Conservation (phyloP, 1,140 invertebrate species). For the Mamestra configurata region DNA sequence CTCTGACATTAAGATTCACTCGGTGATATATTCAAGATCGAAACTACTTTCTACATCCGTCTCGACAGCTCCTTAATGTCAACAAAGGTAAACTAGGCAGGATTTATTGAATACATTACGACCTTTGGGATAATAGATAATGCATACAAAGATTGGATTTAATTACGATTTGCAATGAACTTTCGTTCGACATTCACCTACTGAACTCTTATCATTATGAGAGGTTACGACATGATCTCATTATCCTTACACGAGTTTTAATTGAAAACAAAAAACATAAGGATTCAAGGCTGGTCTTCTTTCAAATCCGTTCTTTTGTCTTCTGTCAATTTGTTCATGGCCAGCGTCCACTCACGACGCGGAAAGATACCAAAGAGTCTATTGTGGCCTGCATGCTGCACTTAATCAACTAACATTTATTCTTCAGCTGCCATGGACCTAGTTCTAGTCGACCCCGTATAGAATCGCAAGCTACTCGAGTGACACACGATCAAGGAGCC, state of each 20-base stretch:
- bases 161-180: slow-evolving; percentile 29
- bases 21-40: slow-evolving; percentile 16
- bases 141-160: slow-evolving; percentile 7
- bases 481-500: slow-evolving; percentile 30
- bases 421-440: slow-evolving; percentile 26
- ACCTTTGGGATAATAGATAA: slow-evolving; percentile 31
- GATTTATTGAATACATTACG: not conserved
- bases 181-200: slow-evolving; percentile 49
- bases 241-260: slow-evolving; percentile 50
- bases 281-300: slow-evolving; percentile 58
- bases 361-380: slow-evolving; percentile 57
- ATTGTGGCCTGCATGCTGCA: not conserved
- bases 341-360: slow-evolving; percentile 61
- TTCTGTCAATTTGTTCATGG: slow-evolving; percentile 55
- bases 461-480: slow-evolving; percentile 35
- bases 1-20: slow-evolving; percentile 26
- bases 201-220: slow-evolving; percentile 30
- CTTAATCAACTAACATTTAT: slow-evolving; percentile 29
- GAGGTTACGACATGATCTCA: slow-evolving; percentile 17
- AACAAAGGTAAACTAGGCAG: slow-evolving; percentile 40
- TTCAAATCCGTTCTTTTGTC: slow-evolving; percentile 64
- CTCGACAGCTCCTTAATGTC: slow-evolving; percentile 25
- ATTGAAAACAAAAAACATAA: slow-evolving; percentile 34
- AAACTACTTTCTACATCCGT: slow-evolving; percentile 44
- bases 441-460: slow-evolving; percentile 16